Base-by-base conservation (phyloP, 2,113 vertebrate genomes). In the Baryphthengus martii region DNA sequence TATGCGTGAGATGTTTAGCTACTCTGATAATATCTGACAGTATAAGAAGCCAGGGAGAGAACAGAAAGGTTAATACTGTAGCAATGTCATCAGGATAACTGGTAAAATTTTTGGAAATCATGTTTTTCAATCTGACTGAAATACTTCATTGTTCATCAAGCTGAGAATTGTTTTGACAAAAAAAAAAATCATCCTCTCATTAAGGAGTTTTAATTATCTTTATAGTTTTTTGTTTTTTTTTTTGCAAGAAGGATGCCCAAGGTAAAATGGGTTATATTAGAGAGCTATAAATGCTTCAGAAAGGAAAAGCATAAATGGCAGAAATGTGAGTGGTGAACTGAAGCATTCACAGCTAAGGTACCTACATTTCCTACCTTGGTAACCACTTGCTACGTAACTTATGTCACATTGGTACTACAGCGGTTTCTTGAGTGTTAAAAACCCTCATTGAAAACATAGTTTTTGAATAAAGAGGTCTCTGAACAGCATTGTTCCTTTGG, bases 1-100 rank as follows among this genome's bases (percentile, higher is more conserved):
- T 95, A 93, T 95, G 93, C 42, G 40, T 89, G 96, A 95, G 84
- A 76, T 78, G 94, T 44, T 93, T 23, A 89, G 93, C 80, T 85
- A 75, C 61, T 85, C 74, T 96, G 84, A 96, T 91, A 62, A 88
- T 13, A 91, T 49, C 73, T 95, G 95, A 94, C 91, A 95, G 91
- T 79, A 9, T 44, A 82, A 93, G 81, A 56, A 88, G 66, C 62
- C 85, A 91, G 91, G 89, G 93, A 97, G 89, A 85, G 84, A 95
- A 73, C 3, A 91, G 81, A 82, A 89, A 96, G 91, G 77, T 85
- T 87, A 92, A 82, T 58, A 79, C 31, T 87, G 40, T 29, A 82
- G 81, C 84, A 92, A 79, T 85, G 93, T 82, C 93, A 91, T 62
- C 44, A 58, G 61, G 45, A 94, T 61, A 91, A 75, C 49, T 26